These are phyloP conservation scores for Butorides virescens DNA, from an alignment of 2,113 vertebrate species.

Conservation along the genomic window DNA sequence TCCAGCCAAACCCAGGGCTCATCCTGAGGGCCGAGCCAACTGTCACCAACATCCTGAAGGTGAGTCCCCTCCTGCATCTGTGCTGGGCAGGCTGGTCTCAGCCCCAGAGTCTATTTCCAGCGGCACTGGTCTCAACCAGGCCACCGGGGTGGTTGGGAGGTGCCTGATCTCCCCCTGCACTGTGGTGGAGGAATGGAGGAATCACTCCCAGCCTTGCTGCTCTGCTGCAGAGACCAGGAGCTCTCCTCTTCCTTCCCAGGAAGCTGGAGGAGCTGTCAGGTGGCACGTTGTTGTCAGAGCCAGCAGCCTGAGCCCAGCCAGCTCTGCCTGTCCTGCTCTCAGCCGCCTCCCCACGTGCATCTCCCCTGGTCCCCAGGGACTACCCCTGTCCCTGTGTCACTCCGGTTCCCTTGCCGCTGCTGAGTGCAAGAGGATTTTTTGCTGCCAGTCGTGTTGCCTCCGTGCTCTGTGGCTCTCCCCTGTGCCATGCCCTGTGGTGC, in stretches of 20 bases:
- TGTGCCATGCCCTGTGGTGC: fast-evolving
- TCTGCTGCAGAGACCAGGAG: background rate
- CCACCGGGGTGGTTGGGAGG: background rate
- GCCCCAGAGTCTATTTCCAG: background rate
- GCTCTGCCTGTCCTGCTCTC: background rate
- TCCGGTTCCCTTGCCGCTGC: background rate
- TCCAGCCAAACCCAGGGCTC: slow-evolving; percentile 94
- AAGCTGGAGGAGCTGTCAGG: background rate
- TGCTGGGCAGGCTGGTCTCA: background rate
- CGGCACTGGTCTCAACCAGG: background rate
- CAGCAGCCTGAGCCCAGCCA: background rate
- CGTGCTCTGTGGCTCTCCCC: background rate
- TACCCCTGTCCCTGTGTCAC: background rate
- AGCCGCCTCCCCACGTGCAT: fast-evolving
- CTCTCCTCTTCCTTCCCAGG: background rate
- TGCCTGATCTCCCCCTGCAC: background rate
- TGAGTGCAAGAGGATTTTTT: background rate
- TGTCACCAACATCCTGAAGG: slow-evolving; percentile 98
- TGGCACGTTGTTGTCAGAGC: background rate
- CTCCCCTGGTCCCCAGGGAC: background rate
- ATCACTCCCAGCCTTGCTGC: background rate
- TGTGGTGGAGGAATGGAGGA: background rate
- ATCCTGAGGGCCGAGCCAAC: slow-evolving; percentile 96
- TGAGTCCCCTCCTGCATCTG: background rate
- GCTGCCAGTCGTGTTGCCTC: fast-evolving